Evolutionary conservation across 1,140 invertebrate genomes (phyloP).

Genomic region (Lepidurus apus): DNA sequence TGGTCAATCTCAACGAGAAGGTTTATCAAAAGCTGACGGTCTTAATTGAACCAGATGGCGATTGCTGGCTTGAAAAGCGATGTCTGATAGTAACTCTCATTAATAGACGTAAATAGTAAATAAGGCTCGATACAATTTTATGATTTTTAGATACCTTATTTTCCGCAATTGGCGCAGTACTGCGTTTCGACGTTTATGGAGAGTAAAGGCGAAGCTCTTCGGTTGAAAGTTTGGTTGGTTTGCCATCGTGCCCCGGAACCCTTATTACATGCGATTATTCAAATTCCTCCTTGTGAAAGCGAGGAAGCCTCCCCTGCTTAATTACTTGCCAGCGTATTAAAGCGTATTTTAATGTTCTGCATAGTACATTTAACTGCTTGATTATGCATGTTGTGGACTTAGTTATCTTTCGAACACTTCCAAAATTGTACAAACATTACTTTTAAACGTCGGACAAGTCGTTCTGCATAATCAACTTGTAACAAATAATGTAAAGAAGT

Average conservation of each 20-base stretch:
- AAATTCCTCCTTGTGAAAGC: slow-evolving; percentile 3
- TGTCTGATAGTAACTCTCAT: background rate
- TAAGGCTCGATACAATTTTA: background rate
- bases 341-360: no score
- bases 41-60: background rate
- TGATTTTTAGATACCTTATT: background rate
- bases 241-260: background rate
- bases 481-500: no score
- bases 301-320: background rate
- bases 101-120: background rate
- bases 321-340: background rate
- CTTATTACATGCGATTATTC: background rate
- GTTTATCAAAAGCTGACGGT: background rate
- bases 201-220: background rate
- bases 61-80: background rate
- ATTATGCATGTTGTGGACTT: no score
- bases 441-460: no score
- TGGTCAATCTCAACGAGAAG: background rate
- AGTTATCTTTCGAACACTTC: no score
- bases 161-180: background rate
- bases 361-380: no score
- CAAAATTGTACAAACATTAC: no score
- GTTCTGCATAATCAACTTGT: no score
- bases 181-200: background rate
- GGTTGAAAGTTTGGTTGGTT: background rate